Base-by-base conservation (phyloP, 2,888 invertebrate species). In the Macrosiphum euphorbiae region DNA sequence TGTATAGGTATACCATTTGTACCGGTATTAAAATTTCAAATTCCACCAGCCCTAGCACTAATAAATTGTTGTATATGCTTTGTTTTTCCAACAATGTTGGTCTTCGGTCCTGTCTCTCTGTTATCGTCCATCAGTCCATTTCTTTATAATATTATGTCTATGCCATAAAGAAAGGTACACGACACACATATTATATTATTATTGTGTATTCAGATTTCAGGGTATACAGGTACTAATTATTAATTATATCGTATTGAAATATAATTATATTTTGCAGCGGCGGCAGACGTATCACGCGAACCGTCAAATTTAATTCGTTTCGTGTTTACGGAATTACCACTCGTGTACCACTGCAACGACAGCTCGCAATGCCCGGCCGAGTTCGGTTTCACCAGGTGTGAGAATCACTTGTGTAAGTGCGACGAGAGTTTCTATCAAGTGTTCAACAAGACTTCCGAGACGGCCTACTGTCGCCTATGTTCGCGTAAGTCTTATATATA, bases 341-440 rank as follows among this genome's bases (percentile, higher is more conserved):
- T 41, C 26, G 52, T 28, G 52, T n/a, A 88, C 47, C 35, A 41
- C 28, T 94, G 93, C 24, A 50, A 61, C 47, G 11, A 90, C 47
- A 86, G 50, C 61, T 13, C 20, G 0, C 26, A 61, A 26, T 94
- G 93, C 61, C 85, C 61, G 35, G 26, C 11, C 24, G n/a, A 0
- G 8, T 78, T 78, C 24, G 92, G 92, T 7, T 92, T 44, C 88
- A 92, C n/a, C 28, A 84, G 55, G 26, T 94, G 93, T 28, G 85
- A 85, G 11, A 90, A 94, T 35, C 89, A 94, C 50, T 0, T 84
- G 58, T 94, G 93, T 26, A 7, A n/a, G 89, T 94, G 93, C 13
- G 85, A 90, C 93, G 86, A 94, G 24, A 90, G 58, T 41, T 94
- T 58, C 47, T 94, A 94, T 44, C 86, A 47, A 8, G 90, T 61